Conservation (phyloP, 1,140 invertebrate species). For the Chelonus insularis region DNA sequence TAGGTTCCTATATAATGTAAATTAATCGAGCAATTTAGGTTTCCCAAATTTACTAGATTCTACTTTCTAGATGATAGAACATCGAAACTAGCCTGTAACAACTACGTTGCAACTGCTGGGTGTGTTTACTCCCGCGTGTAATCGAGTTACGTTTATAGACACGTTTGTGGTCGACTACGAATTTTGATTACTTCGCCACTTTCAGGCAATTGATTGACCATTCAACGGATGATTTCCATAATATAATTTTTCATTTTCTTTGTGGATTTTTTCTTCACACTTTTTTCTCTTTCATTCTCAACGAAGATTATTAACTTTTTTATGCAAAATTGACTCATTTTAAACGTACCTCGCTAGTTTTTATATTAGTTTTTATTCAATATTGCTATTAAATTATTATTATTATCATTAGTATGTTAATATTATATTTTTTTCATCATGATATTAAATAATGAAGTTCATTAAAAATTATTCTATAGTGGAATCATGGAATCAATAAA, state of each 20-base stretch:
- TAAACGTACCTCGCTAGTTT: too few species aligned
- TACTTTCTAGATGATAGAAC: slow-evolving; percentile 18
- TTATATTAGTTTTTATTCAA: too few species aligned
- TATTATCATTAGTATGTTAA: too few species aligned
- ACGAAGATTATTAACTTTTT: too few species aligned
- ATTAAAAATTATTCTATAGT: too few species aligned
- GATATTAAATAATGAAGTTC: too few species aligned
- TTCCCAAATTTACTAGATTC: not conserved
- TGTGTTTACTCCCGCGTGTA: slow-evolving; percentile 26
- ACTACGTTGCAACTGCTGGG: slow-evolving; percentile 13
- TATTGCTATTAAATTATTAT: too few species aligned
- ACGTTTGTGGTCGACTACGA: slow-evolving; percentile 21
- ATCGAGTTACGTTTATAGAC: slow-evolving; percentile 28
- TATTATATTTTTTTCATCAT: too few species aligned
- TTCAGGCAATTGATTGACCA: slow-evolving; percentile 26
- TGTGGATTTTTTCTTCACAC: not conserved
- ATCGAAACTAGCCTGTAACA: slow-evolving; percentile 6
- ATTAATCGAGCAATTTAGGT: slow-evolving; percentile 1
- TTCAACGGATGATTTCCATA: not conserved
- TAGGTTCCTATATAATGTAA: not conserved
- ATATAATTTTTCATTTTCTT: not conserved
- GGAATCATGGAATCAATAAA: too few species aligned
- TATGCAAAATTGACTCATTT: too few species aligned
- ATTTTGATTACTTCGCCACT: slow-evolving; percentile 31
- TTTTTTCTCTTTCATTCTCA: not conserved